Conservation (phyloP, 35 echinoderm and acorn worm genomes). For the Hemicentrotus pulcherrimus region DNA sequence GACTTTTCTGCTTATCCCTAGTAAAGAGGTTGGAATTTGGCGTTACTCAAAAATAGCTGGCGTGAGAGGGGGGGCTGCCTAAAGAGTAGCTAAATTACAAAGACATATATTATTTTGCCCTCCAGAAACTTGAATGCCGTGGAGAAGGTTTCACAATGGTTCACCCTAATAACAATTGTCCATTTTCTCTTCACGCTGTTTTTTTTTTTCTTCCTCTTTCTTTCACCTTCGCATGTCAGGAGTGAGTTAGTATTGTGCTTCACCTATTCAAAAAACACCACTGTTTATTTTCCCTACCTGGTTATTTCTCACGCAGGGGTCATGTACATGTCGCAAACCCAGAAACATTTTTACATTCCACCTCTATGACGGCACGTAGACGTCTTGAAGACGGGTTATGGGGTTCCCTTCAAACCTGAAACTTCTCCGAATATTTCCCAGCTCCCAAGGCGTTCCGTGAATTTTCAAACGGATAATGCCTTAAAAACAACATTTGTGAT, state of each 20-base stretch:
- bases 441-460: neutral
- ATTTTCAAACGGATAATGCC: neutral
- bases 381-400: neutral
- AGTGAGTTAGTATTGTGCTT: neutral
- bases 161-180: neutral
- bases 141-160: neutral
- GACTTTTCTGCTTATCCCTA: no score
- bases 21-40: no score
- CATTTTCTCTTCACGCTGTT: neutral
- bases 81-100: neutral
- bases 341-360: neutral
- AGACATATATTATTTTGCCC: neutral
- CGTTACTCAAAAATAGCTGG: no score
- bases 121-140: neutral
- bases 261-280: neutral
- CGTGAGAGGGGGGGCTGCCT: neutral
- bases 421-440: neutral
- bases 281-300: constrained; percentile 9
- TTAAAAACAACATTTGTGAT: neutral
- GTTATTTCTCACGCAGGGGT: neutral
- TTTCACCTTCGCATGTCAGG: neutral
- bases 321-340: neutral
- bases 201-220: neutral
- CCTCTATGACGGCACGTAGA: neutral
- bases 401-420: neutral